Evolutionary conservation across 2,113 vertebrate genomes (phyloP), one percentile per base, ranked within the genome.

Genomic region (Nothobranchius kuhntae): DNA sequence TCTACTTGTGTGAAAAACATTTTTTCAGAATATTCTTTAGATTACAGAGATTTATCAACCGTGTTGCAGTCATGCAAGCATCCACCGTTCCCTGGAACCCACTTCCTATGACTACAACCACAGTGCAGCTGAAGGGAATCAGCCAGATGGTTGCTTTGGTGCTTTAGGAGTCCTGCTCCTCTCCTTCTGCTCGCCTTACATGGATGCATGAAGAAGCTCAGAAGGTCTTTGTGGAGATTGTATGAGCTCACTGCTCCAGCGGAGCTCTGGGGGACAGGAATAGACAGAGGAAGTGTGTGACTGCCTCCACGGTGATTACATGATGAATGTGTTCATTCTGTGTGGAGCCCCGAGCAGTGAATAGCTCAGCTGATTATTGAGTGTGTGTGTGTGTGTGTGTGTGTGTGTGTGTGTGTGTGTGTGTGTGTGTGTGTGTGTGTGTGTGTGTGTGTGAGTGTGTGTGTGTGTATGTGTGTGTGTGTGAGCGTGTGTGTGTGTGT

Each of bases 311-410:
- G 78, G 73, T 88, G 89, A 89, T 91, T 89, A 87, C 58, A 65
- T 83, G 83, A 88, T 88, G 87, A 90, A 90, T 91, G 82, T 24
- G 9, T 86, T 84, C 78, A 87, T 87, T 91, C 69, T 81, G 73
- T 79, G 76, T 48, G 71, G 77, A 78, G 83, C 87, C 88, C 65
- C 0, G 53, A 87, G 77, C 80, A 17, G 58, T 85, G 89, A 91
- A 87, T 88, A 90, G 84, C 77, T 80, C 75, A 73, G 52, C 80
- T 90, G 88, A 89, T 91, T 89, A 88, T 87, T 85, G 71, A 84
- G 81, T 83, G 81, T 21, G 71, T 66, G 77, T 65, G 79, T 21
- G 21, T 21, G 21, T 21, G 21, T 21, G 21, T 21, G 21, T 21
- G 21, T 21, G 21, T 21, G 21, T 21, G 21, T 21, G 21, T 21